Conservation (phyloP, 1,140 invertebrate genomes). For the Lanistes nyassanus region DNA sequence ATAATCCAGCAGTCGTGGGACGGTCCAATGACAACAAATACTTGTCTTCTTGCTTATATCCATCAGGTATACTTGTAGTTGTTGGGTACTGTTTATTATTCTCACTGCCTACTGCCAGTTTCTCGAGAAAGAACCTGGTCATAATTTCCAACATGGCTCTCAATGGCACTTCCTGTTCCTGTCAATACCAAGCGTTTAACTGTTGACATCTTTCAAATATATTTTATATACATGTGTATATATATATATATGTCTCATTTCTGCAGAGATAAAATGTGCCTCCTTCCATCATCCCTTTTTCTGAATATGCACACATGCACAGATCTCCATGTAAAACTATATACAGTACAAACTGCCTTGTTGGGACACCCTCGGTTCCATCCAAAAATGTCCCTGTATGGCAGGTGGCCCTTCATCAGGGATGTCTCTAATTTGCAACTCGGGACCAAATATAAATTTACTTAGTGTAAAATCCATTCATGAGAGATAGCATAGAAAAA, state of each 20-base stretch:
- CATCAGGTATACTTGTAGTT: not conserved
- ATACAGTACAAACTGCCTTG: not conserved
- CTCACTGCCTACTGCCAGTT: not conserved
- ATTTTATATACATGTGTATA: no score
- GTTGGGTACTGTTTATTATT: not conserved
- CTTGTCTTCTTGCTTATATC: no score
- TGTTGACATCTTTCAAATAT: no score
- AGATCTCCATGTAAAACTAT: not conserved
- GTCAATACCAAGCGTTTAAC: conserved; percentile 18
- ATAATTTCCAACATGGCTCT: conserved; percentile 62
- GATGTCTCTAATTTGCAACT: no score
- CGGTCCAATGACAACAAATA: conserved; percentile 9
- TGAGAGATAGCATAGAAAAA: no score
- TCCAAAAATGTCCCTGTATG: no score
- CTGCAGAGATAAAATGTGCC: not conserved
- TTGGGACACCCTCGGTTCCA: no score
- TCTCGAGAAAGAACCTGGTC: conserved; percentile 49
- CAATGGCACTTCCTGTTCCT: conserved; percentile 56
- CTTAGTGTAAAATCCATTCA: no score
- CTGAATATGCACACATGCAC: not conserved
- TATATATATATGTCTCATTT: not conserved
- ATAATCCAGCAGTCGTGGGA: conserved; percentile 15
- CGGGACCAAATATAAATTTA: no score
- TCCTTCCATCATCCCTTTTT: not conserved
- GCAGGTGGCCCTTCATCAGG: no score